A percentile compares a stretch with the other conserved stretches of the same genome.
Evolutionary conservation across 1,140 invertebrate genomes (phyloP).

Genomic region (Linepithema humile): DNA sequence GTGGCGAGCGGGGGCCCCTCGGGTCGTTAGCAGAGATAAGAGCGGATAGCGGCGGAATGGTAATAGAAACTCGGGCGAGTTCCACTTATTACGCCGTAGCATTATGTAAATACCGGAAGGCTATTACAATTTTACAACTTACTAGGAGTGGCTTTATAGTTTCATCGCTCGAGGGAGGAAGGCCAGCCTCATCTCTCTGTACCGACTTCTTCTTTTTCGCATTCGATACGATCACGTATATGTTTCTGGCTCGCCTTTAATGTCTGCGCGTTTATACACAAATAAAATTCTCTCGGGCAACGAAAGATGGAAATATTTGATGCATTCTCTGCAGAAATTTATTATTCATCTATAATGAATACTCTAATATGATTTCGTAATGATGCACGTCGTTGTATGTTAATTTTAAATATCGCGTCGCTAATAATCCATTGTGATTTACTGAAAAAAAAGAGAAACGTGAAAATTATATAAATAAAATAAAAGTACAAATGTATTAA

Average conservation of each 20-base stretch:
- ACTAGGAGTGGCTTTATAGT: slow-evolving; percentile 79
- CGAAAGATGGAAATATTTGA: slow-evolving; percentile 8
- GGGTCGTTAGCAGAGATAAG: slow-evolving; percentile 78
- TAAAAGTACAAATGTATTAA: slow-evolving; percentile 3
- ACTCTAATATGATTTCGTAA: neutral
- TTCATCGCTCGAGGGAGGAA: slow-evolving; percentile 70
- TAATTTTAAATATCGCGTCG: neutral
- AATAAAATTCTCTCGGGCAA: slow-evolving; percentile 24
- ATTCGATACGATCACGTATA: slow-evolving; percentile 19
- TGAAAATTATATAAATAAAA: neutral
- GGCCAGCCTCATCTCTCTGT: slow-evolving; percentile 19
- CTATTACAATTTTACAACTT: slow-evolving; percentile 83
- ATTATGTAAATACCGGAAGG: slow-evolving; percentile 83
- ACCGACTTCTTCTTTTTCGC: slow-evolving; percentile 29
- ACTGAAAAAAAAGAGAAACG: neutral
- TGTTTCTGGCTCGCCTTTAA: slow-evolving; percentile 25
- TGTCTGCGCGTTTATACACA: slow-evolving; percentile 16
- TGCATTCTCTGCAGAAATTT: slow-evolving; percentile 44
- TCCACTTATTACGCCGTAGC: slow-evolving; percentile 80
- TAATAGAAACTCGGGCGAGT: slow-evolving; percentile 79
- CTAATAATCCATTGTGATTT: neutral
- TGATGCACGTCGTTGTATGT: neutral
- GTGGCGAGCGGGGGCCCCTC: slow-evolving; percentile 3
- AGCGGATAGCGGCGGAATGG: slow-evolving; percentile 72
- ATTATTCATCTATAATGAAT: slow-evolving; percentile 44